A percentile compares a stretch with the other conserved stretches of the same genome.
These are phyloP conservation scores for Blastomussa wellsi DNA, from an alignment of 92 coral and sea anemone species.

Conservation along the genomic window DNA sequence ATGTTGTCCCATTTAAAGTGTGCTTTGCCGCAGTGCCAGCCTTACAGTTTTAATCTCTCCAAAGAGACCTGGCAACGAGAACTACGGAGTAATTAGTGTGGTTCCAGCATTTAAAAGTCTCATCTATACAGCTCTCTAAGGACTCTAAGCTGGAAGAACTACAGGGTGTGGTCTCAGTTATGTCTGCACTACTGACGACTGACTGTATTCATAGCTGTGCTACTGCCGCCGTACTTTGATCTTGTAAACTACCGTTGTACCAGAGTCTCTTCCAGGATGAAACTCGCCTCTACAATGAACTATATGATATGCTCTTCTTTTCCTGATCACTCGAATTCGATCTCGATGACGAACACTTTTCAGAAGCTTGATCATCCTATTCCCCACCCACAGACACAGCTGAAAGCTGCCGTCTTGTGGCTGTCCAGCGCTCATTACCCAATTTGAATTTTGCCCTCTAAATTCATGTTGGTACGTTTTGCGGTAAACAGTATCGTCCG, in stretches of 20 bases:
- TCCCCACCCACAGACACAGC: slow-evolving; percentile 18
- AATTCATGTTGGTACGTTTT: slow-evolving; percentile 13
- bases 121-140: too few species aligned
- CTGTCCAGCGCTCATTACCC: slow-evolving; percentile 23
- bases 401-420: slow-evolving; percentile 22
- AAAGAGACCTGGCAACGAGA: too few species aligned
- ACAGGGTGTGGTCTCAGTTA: too few species aligned
- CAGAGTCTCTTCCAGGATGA: slow-evolving; percentile 23
- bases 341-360: slow-evolving; percentile 17
- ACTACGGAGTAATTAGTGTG: too few species aligned
- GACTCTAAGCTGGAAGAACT: too few species aligned
- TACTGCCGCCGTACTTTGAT: neutral
- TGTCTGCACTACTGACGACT: neutral
- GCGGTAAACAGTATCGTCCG: slow-evolving; percentile 9
- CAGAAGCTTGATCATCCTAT: slow-evolving; percentile 9
- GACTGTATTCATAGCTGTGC: neutral
- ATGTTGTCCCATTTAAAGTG: too few species aligned
- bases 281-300: slow-evolving; percentile 20
- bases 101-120: too few species aligned
- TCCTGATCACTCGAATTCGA: slow-evolving; percentile 20
- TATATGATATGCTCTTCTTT: slow-evolving; percentile 10
- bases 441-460: slow-evolving; percentile 15
- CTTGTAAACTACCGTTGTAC: slow-evolving; percentile 11
- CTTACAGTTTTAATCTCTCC: too few species aligned
- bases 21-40: too few species aligned